Evolutionary conservation across 1,140 invertebrate species (phyloP).

Genomic region (Leptinotarsa defecta): DNA sequence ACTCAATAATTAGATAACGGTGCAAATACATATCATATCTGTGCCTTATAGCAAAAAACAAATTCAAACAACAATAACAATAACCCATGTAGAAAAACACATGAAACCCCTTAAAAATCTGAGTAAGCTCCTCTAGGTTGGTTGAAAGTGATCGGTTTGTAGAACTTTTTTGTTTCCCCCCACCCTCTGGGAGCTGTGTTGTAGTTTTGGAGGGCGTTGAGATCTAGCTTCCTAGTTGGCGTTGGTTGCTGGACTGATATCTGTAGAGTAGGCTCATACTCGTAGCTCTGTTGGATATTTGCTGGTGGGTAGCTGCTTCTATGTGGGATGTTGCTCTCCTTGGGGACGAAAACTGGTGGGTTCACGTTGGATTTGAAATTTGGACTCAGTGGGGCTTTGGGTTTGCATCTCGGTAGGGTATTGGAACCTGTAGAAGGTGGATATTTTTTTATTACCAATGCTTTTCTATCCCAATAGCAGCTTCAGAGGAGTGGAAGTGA

Average conservation of each 20-base stretch:
- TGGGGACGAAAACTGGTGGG: conserved; percentile 55
- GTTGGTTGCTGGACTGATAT: conserved; percentile 30
- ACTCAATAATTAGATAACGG: conserved; percentile 9
- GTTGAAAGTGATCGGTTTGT: conserved; percentile 71
- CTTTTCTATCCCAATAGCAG: too few relatives aligned
- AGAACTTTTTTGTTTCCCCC: conserved; percentile 67
- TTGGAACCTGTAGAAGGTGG: conserved; percentile 57
- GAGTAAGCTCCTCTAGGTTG: conserved; percentile 63
- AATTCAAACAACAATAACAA: conserved; percentile 18
- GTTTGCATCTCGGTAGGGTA: conserved; percentile 60
- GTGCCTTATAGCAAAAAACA: conserved; percentile 7
- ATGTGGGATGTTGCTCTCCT: conserved; percentile 55
- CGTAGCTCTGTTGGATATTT: conserved; percentile 31
- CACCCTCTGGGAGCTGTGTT: conserved; percentile 82
- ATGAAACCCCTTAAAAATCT: conserved; percentile 63
- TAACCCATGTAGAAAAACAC: background rate
- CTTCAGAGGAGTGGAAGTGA: too few relatives aligned
- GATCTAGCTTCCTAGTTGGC: conserved; percentile 39
- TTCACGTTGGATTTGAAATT: conserved; percentile 26
- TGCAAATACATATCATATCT: background rate
- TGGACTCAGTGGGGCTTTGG: conserved; percentile 49
- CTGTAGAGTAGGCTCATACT: conserved; percentile 19
- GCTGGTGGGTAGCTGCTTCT: conserved; percentile 58
- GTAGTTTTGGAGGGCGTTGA: conserved; percentile 64
- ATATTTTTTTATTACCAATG: background rate